Evolutionary conservation across 2,797 vertebrate genomes (phyloP), one percentile per base, ranked within the genome.

Genomic region (Mionectes olivaceus): DNA sequence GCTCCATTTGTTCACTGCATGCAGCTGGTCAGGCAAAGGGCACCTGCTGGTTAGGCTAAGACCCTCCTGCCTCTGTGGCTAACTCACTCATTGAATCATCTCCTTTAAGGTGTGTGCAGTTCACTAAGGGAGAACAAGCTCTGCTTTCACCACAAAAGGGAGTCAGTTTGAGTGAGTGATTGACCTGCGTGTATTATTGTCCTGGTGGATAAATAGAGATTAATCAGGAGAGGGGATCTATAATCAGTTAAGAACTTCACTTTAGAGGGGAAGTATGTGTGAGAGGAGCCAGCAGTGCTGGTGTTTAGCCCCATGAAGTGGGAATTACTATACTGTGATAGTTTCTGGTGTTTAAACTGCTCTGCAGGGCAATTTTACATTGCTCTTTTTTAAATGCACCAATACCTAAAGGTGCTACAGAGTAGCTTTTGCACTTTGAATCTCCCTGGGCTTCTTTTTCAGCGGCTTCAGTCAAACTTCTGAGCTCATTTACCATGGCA

Each of bases 151-250:
- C 4, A 33, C 24, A 32, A 37, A 88, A 93, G 69, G 61, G 84
- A 92, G n/a, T 83, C 81, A 65, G 24, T 41, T 21, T 30, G 44
- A 91, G 70, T 88, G 71, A 97, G 95, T 89, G 23, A 91, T 86
- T 93, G 70, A 96, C 90, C 61, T 64, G 0, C 49, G 13, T 74
- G 39, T 87, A 30, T 80, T 53, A 30, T 11, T 94, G 59, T 76
- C 56, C 57, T 84, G 76, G 35, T 25, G 88, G 73, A 73, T 79
- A 84, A 92, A 92, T 18, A 89, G 84, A 87, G 91, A 90, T 88
- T 75, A 93, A 52, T 60, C 57, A 43, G 71, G 74, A 93, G 33
- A 64, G 30, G 52, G 11, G 23, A 87, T 73, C 46, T 80, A 25
- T 77, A 80, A 83, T 71, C 53, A 70, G 32, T 33, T 74, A 63